Percentiles rank a stretch among this genome's conserved stretches.
phyloP scores from a whole-genome alignment of 2,888 invertebrate species.

The Sicus ferrugineus region DNA sequence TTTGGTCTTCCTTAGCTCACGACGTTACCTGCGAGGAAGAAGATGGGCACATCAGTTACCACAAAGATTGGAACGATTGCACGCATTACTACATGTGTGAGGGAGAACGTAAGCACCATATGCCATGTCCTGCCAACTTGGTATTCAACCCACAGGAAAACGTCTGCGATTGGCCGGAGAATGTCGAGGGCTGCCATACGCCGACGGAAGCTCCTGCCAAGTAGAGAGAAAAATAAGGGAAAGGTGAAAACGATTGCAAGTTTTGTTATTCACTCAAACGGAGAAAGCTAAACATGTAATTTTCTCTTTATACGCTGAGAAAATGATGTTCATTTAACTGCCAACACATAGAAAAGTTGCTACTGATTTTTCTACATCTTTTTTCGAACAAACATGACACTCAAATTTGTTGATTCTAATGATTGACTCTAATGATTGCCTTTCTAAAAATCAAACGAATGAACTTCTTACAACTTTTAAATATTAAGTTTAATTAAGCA shows the following conservation, averaged over 20 bases:
- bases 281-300: background rate
- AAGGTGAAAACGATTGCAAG: background rate
- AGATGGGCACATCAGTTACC: slow-evolving; percentile 95
- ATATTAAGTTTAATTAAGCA: slow-evolving; percentile 23
- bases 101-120: slow-evolving; percentile 93
- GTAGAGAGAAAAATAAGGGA: slow-evolving; percentile 11
- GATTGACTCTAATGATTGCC: background rate
- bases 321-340: background rate
- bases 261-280: background rate
- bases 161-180: slow-evolving; percentile 96
- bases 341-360: background rate
- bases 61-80: slow-evolving; percentile 88
- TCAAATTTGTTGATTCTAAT: background rate
- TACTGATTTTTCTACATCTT: background rate
- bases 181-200: slow-evolving; percentile 85
- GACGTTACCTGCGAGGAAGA: slow-evolving; percentile 91
- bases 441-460: background rate
- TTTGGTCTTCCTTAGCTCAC: slow-evolving; percentile 71
- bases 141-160: slow-evolving; percentile 93
- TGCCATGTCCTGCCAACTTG: slow-evolving; percentile 92
- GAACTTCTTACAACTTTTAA: background rate
- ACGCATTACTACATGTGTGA: slow-evolving; percentile 97
- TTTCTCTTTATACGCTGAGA: background rate
- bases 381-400: background rate
- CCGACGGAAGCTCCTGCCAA: slow-evolving; percentile 72